phyloP scores from a whole-genome alignment of 2,888 invertebrate genomes.

The Hetaerina titia region DNA sequence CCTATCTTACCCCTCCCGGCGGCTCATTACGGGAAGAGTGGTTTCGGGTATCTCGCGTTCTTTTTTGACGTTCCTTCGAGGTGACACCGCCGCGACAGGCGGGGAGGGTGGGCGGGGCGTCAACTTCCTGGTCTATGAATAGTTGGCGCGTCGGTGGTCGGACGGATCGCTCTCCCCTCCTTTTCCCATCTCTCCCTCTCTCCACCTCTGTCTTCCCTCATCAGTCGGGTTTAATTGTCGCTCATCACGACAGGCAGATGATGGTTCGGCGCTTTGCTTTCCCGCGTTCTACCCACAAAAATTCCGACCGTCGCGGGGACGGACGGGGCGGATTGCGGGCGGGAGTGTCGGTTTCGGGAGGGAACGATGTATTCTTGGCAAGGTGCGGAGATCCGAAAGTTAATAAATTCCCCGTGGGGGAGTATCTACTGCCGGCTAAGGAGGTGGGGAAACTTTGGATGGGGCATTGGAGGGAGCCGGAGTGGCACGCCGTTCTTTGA shows the following conservation, averaged over 20 bases:
- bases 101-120: conserved; percentile 22
- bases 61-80: conserved; percentile 5
- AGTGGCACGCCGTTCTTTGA: conserved; percentile 9
- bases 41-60: conserved; percentile 30
- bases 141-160: neutral
- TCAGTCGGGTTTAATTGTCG: conserved; percentile 33
- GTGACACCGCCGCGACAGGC: conserved; percentile 29
- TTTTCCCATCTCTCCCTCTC: neutral
- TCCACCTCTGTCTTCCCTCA: neutral
- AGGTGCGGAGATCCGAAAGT: neutral
- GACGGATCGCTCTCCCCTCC: neutral
- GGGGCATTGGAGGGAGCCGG: neutral
- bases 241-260: neutral
- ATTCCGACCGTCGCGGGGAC: neutral
- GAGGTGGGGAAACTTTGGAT: neutral
- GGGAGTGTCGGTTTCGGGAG: neutral
- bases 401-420: conserved; percentile 36
- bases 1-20: neutral
- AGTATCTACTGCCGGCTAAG: neutral
- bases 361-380: conserved; percentile 50
- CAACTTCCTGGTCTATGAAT: conserved; percentile 57
- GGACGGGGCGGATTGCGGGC: neutral
- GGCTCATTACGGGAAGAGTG: neutral
- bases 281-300: neutral
- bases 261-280: neutral